Base-by-base conservation (phyloP, 1,140 invertebrate genomes). In the Lysiphlebus fabarum region DNA sequence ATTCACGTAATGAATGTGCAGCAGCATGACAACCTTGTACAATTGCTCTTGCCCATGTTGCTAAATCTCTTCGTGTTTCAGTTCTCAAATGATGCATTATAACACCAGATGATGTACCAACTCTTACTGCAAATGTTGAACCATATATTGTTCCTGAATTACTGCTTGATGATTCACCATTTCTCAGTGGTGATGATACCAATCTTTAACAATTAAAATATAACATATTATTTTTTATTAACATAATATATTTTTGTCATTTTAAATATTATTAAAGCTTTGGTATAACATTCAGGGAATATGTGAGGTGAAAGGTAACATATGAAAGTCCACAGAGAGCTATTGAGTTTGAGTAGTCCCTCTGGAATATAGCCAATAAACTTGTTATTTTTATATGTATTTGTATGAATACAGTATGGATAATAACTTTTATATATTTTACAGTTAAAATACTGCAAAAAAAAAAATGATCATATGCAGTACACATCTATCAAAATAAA, bases 41-140 rank as follows among this genome's bases (percentile, higher is more conserved):
- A 38, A 98, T 83, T 14, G 91, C 87, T 61, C 94, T 84, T 1
- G 95, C 95, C 90, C 95, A 98, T 48, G 86, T 86, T 0, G 95
- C 92, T 70, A 98, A 82, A 77, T 98, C 95, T 63, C 94, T 82
- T 74, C 96, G 92, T 40, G 95, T 96, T 82, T 98, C 95, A 3
- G 93, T 91, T 41, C 93, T 83, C 61, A 98, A 87, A 69, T 90
- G 85, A 71, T 95, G 92, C 58, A 90, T 91, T 41, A 92, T 83
- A 5, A 98, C 90, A 0, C 96, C 96, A 62, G 91, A 88, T 42
- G 90, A 83, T 11, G 92, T 95, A 51, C 95, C 96, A 62, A 94
- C 94, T 12, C 96, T 83, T 49, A 96, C 88, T 62, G 92, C 92
- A 74, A 98, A 95, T 57, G 92, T 92, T 37, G 91, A 83, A 62